Conservation (phyloP, 2,113 vertebrate genomes). For the Lycaon pictus region DNA sequence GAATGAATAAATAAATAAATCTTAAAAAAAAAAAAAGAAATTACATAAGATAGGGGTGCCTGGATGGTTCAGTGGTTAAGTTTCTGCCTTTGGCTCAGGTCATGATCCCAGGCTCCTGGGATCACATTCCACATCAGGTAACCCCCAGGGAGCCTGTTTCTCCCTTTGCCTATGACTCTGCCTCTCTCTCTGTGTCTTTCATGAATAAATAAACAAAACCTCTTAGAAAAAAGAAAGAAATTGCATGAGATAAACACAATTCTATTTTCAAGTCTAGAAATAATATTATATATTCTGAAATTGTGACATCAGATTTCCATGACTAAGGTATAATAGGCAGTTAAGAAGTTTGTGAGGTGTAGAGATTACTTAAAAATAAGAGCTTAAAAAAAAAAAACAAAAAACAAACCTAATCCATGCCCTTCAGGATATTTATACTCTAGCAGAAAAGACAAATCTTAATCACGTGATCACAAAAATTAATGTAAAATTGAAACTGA, state of each 20-base stretch:
- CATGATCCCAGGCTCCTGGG: too few relatives aligned
- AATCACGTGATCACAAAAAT: constrained; percentile 5
- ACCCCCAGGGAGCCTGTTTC: too few relatives aligned
- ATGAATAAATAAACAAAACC: not conserved
- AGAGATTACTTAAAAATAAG: too few relatives aligned
- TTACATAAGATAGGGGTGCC: too few relatives aligned
- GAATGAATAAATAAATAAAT: too few relatives aligned
- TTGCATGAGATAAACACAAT: not conserved
- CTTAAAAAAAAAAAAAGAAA: too few relatives aligned
- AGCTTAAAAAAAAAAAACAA: not conserved
- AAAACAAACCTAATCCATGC: not conserved
- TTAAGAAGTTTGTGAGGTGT: not conserved
- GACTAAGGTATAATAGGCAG: not conserved
- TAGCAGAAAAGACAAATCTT: not conserved
- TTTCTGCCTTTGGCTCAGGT: too few relatives aligned
- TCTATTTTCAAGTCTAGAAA: not conserved
- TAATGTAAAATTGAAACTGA: constrained; percentile 3
- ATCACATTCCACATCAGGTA: too few relatives aligned
- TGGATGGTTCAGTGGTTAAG: not conserved
- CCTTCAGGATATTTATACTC: not conserved
- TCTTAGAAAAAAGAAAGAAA: not conserved
- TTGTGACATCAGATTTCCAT: not conserved
- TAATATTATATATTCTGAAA: not conserved
- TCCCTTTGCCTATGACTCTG: not conserved
- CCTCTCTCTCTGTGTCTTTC: not conserved